These are phyloP conservation scores for Meloidogyne hapla DNA, from an alignment of 1,140 invertebrate species.

Conservation along the genomic window DNA sequence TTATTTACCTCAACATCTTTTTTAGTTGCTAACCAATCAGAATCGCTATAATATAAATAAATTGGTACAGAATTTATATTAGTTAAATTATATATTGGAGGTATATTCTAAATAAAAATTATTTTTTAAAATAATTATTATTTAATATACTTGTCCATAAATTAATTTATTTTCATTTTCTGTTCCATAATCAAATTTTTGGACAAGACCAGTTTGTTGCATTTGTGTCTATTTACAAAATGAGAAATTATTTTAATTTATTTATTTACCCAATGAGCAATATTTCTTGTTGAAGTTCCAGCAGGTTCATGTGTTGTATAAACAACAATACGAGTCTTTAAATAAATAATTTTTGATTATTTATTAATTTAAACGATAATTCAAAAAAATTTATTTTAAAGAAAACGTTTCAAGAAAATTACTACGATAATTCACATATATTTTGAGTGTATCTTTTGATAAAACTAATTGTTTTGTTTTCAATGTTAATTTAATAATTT, in stretches of 20 bases:
- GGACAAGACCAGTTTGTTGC: constrained; percentile 32
- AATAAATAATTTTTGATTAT: too few relatives aligned
- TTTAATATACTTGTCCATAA: constrained; percentile 42
- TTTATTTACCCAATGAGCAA: constrained; percentile 40
- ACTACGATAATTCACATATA: too few relatives aligned
- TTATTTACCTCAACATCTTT: constrained; percentile 43
- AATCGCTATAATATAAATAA: constrained; percentile 57
- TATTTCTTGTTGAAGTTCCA: constrained; percentile 47
- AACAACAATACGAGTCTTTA: constrained; percentile 38
- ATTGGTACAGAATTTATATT: constrained; percentile 37
- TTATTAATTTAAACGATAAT: too few relatives aligned
- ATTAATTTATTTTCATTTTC: constrained; percentile 29
- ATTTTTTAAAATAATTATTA: not conserved
- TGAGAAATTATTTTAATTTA: not conserved
- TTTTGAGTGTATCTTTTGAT: too few relatives aligned
- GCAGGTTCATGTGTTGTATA: constrained; percentile 43
- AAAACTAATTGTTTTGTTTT: too few relatives aligned
- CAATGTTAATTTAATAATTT: too few relatives aligned
- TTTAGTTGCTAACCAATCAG: constrained; percentile 55
- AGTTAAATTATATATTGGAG: constrained; percentile 54
- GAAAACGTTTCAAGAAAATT: too few relatives aligned
- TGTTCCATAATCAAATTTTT: constrained; percentile 51
- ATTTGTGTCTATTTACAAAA: constrained; percentile 26
- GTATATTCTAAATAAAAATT: constrained; percentile 34
- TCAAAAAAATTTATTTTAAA: too few relatives aligned